Evolutionary conservation across 2,797 vertebrate species (phyloP).

Genomic region (Phalanger gymnotis): DNA sequence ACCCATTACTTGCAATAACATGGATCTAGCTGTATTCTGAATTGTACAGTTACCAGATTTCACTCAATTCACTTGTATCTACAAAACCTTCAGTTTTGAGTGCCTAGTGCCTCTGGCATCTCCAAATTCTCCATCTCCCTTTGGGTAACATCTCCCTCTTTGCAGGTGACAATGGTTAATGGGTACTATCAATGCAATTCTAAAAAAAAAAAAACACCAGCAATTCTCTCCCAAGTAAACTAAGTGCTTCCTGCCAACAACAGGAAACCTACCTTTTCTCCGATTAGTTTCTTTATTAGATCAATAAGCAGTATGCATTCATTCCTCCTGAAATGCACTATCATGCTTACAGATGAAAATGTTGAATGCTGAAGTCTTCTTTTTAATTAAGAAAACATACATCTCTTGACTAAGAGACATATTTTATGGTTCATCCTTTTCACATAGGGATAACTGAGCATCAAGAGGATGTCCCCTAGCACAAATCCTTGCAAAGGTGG

Average conservation of each 20-base stretch:
- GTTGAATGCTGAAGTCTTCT: constrained; percentile 1
- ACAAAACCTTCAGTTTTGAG: neutral
- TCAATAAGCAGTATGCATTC: constrained; percentile 46
- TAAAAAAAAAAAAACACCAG: neutral
- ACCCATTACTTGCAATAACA: neutral
- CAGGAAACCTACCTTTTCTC: constrained; percentile 45
- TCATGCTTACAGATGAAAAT: constrained; percentile 41
- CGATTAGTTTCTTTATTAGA: constrained; percentile 60
- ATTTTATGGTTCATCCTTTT: neutral
- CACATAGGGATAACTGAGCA: neutral
- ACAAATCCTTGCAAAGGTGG: neutral
- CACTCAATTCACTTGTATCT: neutral
- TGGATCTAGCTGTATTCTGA: neutral
- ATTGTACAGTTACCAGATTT: neutral
- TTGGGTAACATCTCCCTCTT: neutral
- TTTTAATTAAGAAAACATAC: constrained; percentile 52
- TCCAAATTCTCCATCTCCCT: neutral
- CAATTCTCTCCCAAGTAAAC: neutral
- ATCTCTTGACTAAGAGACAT: neutral
- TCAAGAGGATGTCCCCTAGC: neutral
- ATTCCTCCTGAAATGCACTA: constrained; percentile 53
- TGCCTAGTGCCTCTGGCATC: neutral
- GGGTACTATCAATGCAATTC: neutral
- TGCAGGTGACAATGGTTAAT: neutral
- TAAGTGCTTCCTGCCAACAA: constrained; percentile 37